Base-by-base conservation (phyloP, 2,797 vertebrate genomes). In the Gymnothorax javanicus region DNA sequence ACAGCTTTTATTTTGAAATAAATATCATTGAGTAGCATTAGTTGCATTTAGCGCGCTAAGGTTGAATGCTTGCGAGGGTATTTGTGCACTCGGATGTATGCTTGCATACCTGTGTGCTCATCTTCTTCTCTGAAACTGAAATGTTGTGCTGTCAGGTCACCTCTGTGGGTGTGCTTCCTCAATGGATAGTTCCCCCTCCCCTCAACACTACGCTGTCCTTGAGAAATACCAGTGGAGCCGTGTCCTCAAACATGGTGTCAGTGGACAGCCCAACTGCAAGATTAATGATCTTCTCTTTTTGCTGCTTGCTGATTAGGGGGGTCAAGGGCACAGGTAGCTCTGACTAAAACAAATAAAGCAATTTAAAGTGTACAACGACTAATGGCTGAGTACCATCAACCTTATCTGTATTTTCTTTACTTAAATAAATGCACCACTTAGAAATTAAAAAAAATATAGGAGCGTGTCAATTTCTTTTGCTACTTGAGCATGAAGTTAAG, bases 231-330 rank as follows among this genome's bases (percentile, higher is more conserved):
- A 52, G 62, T 25, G 12, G 69, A 50, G 56, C 11, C 12, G 20
- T 52, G 82, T 82, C 69, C 56, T 87, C 56, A 75, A 73, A 87
- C 67, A 25, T 12, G 15, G 52, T 50, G 82, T 87, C 83, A 84
- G 83, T 33, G 54, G 83, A 83, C 57, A 59, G 50, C 50, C 57
- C 54, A 7, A 33, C 83, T 43, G n/a, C 17, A 64, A 64, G 67
- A 83, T 87, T 83, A 87, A 87, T 83, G 67, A 73, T 27, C 54
- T 58, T 73, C 86, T 83, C 69, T 86, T 77, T 54, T 69, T 85
- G 23, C 73, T 59, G 56, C 56, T 57, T 62, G 11, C 83, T 64
- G 58, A 50, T 64, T 64, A 64, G 83, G 33, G 27, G 17, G 83
- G 75, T 81, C 73, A 27, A n/a, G 85, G 73, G 50, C 85, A 54